phyloP scores from a whole-genome alignment of 2,113 vertebrate species.

The Indicator indicator region DNA sequence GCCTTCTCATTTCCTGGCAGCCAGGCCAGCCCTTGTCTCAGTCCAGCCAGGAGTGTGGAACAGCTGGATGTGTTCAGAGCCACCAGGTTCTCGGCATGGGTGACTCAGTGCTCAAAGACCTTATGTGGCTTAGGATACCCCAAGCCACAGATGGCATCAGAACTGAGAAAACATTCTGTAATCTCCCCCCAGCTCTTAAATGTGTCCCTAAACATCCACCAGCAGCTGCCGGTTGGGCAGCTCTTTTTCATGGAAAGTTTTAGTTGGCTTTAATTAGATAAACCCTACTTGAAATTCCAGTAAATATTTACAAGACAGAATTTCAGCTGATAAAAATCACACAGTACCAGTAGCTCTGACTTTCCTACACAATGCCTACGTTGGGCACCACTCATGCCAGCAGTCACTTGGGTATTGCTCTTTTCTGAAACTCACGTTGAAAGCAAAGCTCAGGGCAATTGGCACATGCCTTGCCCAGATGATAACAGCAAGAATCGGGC shows the following conservation, averaged over 20 bases:
- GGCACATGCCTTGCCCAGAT: not conserved
- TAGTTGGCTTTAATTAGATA: constrained; percentile 50
- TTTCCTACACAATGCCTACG: not conserved
- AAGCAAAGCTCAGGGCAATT: not conserved
- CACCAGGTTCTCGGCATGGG: not conserved
- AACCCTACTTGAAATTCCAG: constrained; percentile 42
- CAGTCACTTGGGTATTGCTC: not conserved
- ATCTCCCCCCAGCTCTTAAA: not conserved
- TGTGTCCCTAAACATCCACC: not conserved
- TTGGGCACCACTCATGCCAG: rapidly evolving
- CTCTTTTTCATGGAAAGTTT: constrained; percentile 34
- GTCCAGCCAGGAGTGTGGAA: not conserved
- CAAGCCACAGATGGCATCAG: not conserved
- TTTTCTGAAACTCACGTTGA: not conserved
- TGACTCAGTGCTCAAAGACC: not conserved
- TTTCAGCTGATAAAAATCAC: constrained; percentile 61
- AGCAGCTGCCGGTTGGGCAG: rapidly evolving
- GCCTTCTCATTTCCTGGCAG: rapidly evolving
- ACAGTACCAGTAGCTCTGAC: not conserved
- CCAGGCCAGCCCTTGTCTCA: not conserved
- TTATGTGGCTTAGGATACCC: not conserved
- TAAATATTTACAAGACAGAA: constrained; percentile 55
- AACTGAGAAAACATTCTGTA: not conserved
- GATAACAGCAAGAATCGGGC: not conserved
- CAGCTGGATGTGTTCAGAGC: not conserved